Conservation (phyloP, 2,113 vertebrate species). For the Acanthochromis polyacanthus region DNA sequence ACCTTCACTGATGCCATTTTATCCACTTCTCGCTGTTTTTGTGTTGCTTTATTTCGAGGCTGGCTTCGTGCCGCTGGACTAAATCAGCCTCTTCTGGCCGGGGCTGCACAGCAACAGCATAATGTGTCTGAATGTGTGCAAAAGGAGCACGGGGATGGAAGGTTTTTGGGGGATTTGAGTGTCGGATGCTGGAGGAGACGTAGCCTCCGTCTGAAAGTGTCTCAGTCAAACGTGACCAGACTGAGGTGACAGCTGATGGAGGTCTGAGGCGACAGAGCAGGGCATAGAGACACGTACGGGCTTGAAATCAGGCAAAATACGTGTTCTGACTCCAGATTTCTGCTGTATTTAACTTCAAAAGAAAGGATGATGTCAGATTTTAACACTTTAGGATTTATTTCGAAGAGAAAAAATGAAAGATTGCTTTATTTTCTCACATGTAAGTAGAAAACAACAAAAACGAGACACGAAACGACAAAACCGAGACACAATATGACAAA, state of each 20-base stretch:
- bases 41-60: no score
- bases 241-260: slow-evolving; percentile 60
- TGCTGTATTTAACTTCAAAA: no score
- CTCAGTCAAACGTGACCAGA: slow-evolving; percentile 80
- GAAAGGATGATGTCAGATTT: no score
- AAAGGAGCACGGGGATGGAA: no score
- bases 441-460: no score
- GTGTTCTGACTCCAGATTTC: no score
- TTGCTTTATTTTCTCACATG: no score
- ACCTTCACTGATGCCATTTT: slow-evolving; percentile 9
- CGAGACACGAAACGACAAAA: no score
- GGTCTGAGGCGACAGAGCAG: slow-evolving; percentile 7
- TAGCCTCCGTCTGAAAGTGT: slow-evolving; percentile 55
- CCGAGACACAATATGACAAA: no score
- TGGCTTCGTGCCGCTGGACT: slow-evolving; percentile 26
- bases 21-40: neutral
- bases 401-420: no score
- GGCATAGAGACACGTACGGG: neutral
- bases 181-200: slow-evolving; percentile 12
- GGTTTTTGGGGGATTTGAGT: neutral
- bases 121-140: neutral
- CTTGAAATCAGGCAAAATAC: no score
- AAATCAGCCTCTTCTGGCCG: slow-evolving; percentile 34
- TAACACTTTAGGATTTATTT: no score
- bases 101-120: neutral